Percentiles rank a stretch among this genome's conserved stretches.
Conservation (phyloP, 2,888 invertebrate genomes). For the Cheilosia grossa region DNA sequence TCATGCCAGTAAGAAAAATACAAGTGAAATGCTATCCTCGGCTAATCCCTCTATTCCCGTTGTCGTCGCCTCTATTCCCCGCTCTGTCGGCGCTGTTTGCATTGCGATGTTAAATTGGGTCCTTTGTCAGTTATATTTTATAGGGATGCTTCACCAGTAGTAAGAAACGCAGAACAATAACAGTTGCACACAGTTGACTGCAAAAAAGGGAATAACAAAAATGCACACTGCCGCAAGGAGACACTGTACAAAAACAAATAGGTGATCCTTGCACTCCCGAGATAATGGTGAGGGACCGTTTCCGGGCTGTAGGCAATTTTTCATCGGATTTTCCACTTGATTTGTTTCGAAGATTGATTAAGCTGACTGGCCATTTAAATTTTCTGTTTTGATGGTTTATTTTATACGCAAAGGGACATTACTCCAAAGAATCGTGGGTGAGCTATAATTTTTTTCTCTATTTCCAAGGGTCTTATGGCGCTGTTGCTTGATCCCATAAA, state of each 20-base stretch:
- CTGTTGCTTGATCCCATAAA: conserved; percentile 5
- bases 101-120: conserved; percentile 69
- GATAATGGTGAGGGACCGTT: conserved; percentile 50
- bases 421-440: conserved; percentile 10
- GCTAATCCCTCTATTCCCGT: conserved; percentile 59
- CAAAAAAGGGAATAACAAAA: conserved; percentile 20
- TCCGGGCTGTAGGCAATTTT: conserved; percentile 37
- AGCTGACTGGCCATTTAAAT: conserved; percentile 42
- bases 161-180: conserved; percentile 50
- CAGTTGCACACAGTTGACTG: conserved; percentile 51
- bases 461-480: conserved; percentile 11
- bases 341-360: conserved; percentile 57
- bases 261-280: conserved; percentile 28
- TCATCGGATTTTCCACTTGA: conserved; percentile 56
- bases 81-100: conserved; percentile 39
- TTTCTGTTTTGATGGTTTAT: conserved; percentile 32
- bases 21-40: conserved; percentile 54
- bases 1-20: conserved; percentile 67
- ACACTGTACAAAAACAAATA: background rate
- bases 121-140: conserved; percentile 67
- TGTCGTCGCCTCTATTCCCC: conserved; percentile 1
- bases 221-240: conserved; percentile 27
- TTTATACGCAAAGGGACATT: conserved; percentile 8
- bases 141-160: conserved; percentile 49
- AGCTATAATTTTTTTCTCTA: background rate